phyloP scores from a whole-genome alignment of 2,888 invertebrate species.

The Eupithecia tripunctaria region DNA sequence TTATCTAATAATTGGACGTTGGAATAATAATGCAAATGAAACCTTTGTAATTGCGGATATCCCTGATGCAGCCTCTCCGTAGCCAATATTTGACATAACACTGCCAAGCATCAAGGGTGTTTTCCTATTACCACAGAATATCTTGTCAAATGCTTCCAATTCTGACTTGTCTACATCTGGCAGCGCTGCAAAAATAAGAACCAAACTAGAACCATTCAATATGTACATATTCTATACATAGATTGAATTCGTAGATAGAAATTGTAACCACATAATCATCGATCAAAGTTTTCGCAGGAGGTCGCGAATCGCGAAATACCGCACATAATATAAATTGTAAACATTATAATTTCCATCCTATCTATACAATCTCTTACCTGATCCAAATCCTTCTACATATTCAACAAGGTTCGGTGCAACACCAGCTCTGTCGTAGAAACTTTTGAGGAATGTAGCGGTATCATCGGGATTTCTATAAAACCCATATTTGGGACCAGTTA shows the following conservation, averaged over 20 bases:
- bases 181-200: slow-evolving; percentile 58
- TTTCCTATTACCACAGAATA: slow-evolving; percentile 80
- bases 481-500: slow-evolving; percentile 48
- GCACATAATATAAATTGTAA: too few species aligned
- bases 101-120: slow-evolving; percentile 84
- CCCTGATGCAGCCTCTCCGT: slow-evolving; percentile 64
- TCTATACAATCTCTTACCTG: too few species aligned
- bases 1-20: not conserved
- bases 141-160: slow-evolving; percentile 83
- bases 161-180: slow-evolving; percentile 86
- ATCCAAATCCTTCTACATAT: slow-evolving; percentile 88
- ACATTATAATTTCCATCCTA: too few species aligned
- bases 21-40: not conserved
- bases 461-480: slow-evolving; percentile 48
- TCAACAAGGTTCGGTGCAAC: slow-evolving; percentile 83
- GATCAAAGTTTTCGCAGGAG: too few species aligned
- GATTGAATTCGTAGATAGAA: too few species aligned
- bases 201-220: not conserved
- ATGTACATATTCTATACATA: too few species aligned
- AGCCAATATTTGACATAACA: slow-evolving; percentile 70
- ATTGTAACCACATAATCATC: too few species aligned
- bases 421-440: slow-evolving; percentile 82
- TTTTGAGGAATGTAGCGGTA: slow-evolving; percentile 50
- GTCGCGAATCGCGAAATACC: too few species aligned
- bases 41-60: slow-evolving; percentile 84